A percentile compares a stretch with the other conserved stretches of the same genome.
phyloP scores from a whole-genome alignment of 2,888 invertebrate species.

The Sialis fuliginosa region DNA sequence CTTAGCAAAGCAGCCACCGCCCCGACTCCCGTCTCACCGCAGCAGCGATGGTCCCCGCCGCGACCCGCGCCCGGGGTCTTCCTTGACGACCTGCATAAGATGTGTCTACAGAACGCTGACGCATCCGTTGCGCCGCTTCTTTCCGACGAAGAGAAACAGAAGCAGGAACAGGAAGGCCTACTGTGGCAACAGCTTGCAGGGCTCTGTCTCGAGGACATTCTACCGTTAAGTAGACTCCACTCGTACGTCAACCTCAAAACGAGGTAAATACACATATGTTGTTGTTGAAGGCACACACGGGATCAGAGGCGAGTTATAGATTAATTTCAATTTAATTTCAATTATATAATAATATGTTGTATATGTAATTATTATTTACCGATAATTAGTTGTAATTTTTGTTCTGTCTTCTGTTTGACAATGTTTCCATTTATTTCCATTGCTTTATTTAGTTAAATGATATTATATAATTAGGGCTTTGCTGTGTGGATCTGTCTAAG shows the following conservation, averaged over 20 bases:
- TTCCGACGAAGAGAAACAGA: background rate
- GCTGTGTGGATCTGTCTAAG: too few species aligned
- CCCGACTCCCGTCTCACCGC: background rate
- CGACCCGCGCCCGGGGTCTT: slow-evolving; percentile 1
- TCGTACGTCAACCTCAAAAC: slow-evolving; percentile 8
- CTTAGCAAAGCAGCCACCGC: slow-evolving; percentile 11
- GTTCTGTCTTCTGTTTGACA: slow-evolving; percentile 5
- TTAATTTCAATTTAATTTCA: background rate
- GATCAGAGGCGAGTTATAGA: background rate
- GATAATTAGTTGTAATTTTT: slow-evolving; percentile 5
- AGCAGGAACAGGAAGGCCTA: slow-evolving; percentile 16
- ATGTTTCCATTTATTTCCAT: slow-evolving; percentile 4
- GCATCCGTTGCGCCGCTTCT: slow-evolving; percentile 3
- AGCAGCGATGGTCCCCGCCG: background rate
- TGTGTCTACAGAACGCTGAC: slow-evolving; percentile 1
- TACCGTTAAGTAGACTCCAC: slow-evolving; percentile 8
- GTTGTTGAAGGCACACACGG: background rate
- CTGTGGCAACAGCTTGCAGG: slow-evolving; percentile 28
- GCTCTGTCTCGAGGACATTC: slow-evolving; percentile 23
- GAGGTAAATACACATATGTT: slow-evolving; percentile 6
- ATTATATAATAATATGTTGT: background rate
- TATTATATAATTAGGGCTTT: too few species aligned
- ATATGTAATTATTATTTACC: background rate
- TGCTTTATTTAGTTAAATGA: background rate
- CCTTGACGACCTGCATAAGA: slow-evolving; percentile 3